Evolutionary conservation across 2,113 vertebrate species (phyloP).

Genomic region (Zingel zingel): DNA sequence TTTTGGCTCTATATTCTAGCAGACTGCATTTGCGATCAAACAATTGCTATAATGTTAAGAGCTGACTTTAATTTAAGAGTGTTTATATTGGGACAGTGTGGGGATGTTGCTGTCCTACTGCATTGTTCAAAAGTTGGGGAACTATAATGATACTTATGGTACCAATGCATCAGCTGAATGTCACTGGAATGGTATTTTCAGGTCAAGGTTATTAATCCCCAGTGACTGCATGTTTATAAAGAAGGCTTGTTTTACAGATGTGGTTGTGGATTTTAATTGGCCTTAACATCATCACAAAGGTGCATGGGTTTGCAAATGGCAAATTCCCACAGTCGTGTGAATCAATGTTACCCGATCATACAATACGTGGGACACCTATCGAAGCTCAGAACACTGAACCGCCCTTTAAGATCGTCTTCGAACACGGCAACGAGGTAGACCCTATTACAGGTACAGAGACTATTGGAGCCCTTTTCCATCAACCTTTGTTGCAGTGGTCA

Average conservation of each 20-base stretch:
- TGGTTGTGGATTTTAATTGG: constrained; percentile 43
- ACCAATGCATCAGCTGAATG: background rate
- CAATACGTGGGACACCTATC: accelerated
- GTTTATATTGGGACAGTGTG: background rate
- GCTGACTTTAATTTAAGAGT: background rate
- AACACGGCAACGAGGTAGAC: background rate
- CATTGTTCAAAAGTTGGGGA: background rate
- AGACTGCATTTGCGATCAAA: background rate
- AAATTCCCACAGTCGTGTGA: accelerated
- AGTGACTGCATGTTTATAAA: background rate
- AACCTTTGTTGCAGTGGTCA: background rate
- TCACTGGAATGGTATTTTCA: background rate
- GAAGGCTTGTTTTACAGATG: constrained; percentile 56
- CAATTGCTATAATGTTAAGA: background rate
- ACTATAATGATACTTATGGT: background rate
- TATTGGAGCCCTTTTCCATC: background rate
- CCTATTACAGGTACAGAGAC: constrained; percentile 52
- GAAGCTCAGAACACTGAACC: accelerated
- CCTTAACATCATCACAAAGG: constrained; percentile 34
- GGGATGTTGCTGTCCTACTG: background rate
- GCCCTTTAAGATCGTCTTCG: background rate
- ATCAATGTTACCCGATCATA: background rate
- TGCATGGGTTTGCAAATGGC: background rate
- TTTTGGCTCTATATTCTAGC: background rate
- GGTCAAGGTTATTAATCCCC: background rate